Conservation (phyloP, 2,797 vertebrate species). For the Falco naumanni region DNA sequence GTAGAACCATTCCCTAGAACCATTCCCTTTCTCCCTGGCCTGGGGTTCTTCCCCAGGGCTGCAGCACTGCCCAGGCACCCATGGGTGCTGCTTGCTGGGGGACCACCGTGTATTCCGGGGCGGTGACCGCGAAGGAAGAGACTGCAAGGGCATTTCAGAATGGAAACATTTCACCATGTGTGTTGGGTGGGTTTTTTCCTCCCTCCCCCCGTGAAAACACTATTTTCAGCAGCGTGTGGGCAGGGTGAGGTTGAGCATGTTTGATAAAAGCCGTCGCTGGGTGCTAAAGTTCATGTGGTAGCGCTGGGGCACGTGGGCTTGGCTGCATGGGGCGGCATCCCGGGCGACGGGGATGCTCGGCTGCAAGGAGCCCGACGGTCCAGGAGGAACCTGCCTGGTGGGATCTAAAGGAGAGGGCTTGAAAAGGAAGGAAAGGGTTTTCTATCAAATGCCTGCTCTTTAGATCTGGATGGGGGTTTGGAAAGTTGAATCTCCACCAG, state of each 20-base stretch:
- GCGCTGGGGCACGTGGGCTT: neutral
- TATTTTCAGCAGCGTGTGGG: neutral
- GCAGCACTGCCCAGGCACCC: neutral
- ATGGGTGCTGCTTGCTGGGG: neutral
- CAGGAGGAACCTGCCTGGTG: neutral
- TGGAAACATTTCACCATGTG: neutral
- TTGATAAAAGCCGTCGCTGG: neutral
- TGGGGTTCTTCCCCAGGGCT: neutral
- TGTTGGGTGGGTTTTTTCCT: neutral
- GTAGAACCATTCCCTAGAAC: neutral
- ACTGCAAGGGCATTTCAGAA: neutral
- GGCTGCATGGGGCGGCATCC: neutral
- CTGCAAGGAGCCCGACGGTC: fast-evolving
- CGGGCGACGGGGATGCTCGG: neutral
- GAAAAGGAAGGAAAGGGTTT: neutral
- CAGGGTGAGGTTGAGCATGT: neutral
- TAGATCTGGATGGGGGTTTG: neutral
- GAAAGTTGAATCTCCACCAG: neutral
- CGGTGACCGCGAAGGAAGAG: neutral
- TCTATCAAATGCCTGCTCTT: neutral
- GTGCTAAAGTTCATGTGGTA: neutral
- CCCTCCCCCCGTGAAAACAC: neutral
- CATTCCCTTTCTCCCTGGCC: neutral
- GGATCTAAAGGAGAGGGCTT: neutral
- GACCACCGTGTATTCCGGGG: fast-evolving